Conservation (phyloP, 2,888 invertebrate genomes). For the Camptogramma bilineatum region DNA sequence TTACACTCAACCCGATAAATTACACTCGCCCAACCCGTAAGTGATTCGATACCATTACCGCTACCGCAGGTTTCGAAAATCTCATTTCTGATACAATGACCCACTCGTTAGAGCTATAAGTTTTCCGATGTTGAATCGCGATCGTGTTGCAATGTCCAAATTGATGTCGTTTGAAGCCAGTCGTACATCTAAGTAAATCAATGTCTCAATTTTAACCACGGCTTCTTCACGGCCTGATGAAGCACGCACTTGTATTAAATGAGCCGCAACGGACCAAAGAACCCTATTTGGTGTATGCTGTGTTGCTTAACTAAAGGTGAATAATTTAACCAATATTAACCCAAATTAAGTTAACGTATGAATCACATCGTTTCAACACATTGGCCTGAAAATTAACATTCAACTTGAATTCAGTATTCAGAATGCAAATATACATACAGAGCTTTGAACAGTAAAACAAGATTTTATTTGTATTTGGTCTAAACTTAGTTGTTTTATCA, state of each 20-base stretch:
- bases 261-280: constrained; percentile 59
- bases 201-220: constrained; percentile 65
- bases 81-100: constrained; percentile 37
- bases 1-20: constrained; percentile 78
- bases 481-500: background rate
- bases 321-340: constrained; percentile 37
- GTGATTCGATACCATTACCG: constrained; percentile 50
- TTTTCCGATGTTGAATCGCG: constrained; percentile 7
- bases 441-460: background rate
- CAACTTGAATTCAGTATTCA: background rate
- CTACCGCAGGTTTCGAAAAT: constrained; percentile 44
- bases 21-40: constrained; percentile 61
- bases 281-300: constrained; percentile 37
- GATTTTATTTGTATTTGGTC: background rate
- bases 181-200: constrained; percentile 47
- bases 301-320: constrained; percentile 35
- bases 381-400: constrained; percentile 13
- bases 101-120: constrained; percentile 11
- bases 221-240: constrained; percentile 62
- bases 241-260: constrained; percentile 60
- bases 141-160: constrained; percentile 25
- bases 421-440: background rate
- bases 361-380: constrained; percentile 17
- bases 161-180: constrained; percentile 28
- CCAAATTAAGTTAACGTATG: constrained; percentile 20